A percentile compares a stretch with the other conserved stretches of the same genome.
Conservation (phyloP, 2,113 vertebrate species). For the Platysternon megacephalum region DNA sequence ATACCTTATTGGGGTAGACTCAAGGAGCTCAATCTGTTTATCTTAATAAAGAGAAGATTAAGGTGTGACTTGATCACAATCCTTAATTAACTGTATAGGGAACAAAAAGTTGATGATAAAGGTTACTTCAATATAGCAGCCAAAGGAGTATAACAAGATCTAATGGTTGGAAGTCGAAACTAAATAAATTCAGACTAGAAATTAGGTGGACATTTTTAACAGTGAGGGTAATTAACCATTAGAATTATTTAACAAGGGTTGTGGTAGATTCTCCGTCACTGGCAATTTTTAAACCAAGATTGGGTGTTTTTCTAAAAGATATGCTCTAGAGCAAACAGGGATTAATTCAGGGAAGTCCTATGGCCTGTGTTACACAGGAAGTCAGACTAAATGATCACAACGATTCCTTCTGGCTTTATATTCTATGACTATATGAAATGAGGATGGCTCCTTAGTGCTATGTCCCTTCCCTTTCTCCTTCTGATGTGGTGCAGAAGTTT, state of each 20-base stretch:
- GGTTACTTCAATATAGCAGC: not conserved
- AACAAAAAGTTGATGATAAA: not conserved
- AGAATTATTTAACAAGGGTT: not conserved
- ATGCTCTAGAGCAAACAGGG: not conserved
- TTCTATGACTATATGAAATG: not conserved
- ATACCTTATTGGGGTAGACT: not conserved
- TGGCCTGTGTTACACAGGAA: too few species aligned
- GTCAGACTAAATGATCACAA: not conserved
- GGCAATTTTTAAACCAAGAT: too few species aligned
- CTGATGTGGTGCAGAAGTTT: not conserved
- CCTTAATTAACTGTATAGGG: too few species aligned
- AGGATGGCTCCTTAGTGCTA: not conserved
- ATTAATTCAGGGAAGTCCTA: not conserved
- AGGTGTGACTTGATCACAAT: not conserved
- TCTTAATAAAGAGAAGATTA: not conserved
- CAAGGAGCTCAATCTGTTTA: not conserved
- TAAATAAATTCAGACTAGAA: not conserved
- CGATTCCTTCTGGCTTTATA: not conserved
- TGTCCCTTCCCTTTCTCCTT: not conserved
- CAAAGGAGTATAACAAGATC: not conserved
- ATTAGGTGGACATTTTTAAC: not conserved
- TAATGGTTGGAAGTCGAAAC: not conserved
- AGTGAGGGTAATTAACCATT: not conserved
- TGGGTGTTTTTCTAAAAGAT: not conserved
- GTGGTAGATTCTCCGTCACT: not conserved